phyloP scores from a whole-genome alignment of 2,113 vertebrate genomes.

The Pampusana beccarii region DNA sequence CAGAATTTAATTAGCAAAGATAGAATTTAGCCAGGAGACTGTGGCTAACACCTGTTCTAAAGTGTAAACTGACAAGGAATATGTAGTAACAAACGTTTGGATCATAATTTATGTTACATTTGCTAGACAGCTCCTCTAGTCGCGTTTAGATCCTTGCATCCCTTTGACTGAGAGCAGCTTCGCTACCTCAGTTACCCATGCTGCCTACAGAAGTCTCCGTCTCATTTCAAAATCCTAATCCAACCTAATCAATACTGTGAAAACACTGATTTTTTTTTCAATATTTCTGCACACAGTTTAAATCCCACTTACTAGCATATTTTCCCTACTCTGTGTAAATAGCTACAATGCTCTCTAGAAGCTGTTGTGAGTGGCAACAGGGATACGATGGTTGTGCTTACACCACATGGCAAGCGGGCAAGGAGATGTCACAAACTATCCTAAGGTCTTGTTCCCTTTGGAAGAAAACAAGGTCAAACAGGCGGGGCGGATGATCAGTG shows the following conservation, averaged over 20 bases:
- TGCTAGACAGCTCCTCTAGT: neutral
- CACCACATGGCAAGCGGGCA: accelerated
- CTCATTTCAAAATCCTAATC: neutral
- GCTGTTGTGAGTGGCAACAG: neutral
- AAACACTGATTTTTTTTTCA: neutral
- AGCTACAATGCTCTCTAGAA: neutral
- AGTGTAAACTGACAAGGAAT: neutral
- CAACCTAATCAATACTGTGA: neutral
- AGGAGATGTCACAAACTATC: neutral
- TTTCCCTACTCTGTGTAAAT: neutral
- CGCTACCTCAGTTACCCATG: neutral
- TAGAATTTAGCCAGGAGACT: constrained; percentile 36
- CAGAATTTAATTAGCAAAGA: constrained; percentile 49
- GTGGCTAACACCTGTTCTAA: constrained; percentile 39
- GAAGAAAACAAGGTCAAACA: neutral
- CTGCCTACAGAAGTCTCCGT: neutral
- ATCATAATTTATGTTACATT: neutral
- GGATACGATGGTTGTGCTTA: too few relatives aligned
- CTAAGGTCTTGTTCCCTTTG: neutral
- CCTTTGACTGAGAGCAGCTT: neutral
- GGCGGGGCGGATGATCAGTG: neutral
- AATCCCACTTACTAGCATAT: neutral
- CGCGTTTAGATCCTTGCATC: neutral
- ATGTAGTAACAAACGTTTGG: neutral
- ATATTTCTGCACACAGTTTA: neutral